Evolutionary conservation across 2,888 invertebrate species (phyloP).

Genomic region (Oeneis ivallda): DNA sequence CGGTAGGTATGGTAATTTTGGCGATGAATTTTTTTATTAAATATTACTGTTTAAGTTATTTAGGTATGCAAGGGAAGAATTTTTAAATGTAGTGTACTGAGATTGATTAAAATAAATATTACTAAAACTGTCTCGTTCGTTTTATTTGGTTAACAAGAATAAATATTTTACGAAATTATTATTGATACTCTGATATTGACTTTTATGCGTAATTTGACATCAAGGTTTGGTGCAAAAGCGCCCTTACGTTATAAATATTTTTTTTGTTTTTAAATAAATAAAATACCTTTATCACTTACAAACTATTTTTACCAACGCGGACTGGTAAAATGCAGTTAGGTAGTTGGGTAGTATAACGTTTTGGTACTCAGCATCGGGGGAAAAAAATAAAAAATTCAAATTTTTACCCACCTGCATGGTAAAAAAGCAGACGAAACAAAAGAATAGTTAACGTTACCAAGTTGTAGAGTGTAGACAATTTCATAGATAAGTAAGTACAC

Average conservation of each 20-base stretch:
- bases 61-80: not conserved
- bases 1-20: not conserved
- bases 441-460: not conserved
- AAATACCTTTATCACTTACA: no score
- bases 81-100: not conserved
- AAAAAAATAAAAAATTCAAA: no score
- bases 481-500: not conserved
- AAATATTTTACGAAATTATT: no score
- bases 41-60: not conserved
- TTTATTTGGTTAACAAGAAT: not conserved
- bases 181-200: no score
- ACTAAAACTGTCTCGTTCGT: not conserved
- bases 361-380: no score
- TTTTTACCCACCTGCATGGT: not conserved
- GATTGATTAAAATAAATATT: not conserved
- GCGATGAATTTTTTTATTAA: slow-evolving; percentile 1
- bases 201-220: no score
- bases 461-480: not conserved
- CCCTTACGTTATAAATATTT: no score
- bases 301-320: no score
- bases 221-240: no score
- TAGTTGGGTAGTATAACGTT: no score
- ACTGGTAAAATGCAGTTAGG: no score
- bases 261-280: no score
- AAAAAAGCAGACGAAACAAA: not conserved